A percentile compares a stretch with the other conserved stretches of the same genome.
These are phyloP conservation scores for Melipona bicolor DNA, from an alignment of 2,888 invertebrate species.

Conservation along the genomic window DNA sequence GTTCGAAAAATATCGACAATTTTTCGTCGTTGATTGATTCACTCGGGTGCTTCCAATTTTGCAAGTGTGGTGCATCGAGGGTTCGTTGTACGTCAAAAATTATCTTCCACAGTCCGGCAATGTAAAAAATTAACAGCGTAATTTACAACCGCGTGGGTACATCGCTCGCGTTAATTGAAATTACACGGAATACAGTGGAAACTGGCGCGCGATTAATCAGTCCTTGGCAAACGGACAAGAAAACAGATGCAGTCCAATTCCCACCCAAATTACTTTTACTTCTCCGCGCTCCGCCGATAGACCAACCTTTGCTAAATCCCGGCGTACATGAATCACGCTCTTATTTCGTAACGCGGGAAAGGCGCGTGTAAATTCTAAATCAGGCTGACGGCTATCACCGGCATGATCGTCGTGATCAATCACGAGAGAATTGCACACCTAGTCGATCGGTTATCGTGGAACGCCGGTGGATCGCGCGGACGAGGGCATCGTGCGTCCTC, in stretches of 20 bases:
- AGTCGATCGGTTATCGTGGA: neutral
- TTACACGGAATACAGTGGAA: constrained; percentile 7
- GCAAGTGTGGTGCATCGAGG: constrained; percentile 24
- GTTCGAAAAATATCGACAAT: no score
- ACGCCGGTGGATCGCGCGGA: neutral
- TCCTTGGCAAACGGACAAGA: constrained; percentile 3
- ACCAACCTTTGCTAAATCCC: neutral
- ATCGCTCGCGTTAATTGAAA: neutral
- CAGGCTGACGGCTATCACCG: neutral
- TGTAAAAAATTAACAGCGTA: constrained; percentile 29
- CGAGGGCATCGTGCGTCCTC: neutral
- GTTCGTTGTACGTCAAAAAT: constrained; percentile 40
- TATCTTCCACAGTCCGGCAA: constrained; percentile 20
- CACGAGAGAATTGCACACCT: neutral
- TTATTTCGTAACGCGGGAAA: constrained; percentile 13
- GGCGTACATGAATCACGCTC: constrained; percentile 14
- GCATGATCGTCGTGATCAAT: neutral
- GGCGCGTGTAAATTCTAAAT: neutral
- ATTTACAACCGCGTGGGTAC: constrained; percentile 26
- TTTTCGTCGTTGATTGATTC: no score
- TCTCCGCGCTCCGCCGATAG: neutral
- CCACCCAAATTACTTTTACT: neutral
- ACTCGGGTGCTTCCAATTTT: neutral
- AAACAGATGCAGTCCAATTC: neutral
- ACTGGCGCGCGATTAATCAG: neutral